Evolutionary conservation across 2,888 invertebrate species (phyloP).

Genomic region (Eucera pruinosa): DNA sequence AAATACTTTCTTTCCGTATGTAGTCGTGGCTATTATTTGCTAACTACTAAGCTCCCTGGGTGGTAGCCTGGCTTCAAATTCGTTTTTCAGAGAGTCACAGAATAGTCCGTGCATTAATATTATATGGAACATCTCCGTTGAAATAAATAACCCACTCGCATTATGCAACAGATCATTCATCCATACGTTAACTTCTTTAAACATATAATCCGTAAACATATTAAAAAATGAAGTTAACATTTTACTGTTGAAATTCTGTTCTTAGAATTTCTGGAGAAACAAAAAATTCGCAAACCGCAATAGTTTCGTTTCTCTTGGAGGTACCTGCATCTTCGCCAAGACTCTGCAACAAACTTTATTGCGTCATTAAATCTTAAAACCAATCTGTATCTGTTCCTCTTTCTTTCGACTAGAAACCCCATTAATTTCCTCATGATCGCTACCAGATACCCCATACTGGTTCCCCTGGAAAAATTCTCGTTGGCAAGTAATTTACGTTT

Average conservation of each 20-base stretch:
- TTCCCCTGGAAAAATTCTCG: conserved; percentile 29
- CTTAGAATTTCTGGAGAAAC: background rate
- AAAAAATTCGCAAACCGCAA: background rate
- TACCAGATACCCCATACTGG: conserved; percentile 6
- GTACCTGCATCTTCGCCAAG: background rate
- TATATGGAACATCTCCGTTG: background rate
- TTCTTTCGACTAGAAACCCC: conserved; percentile 4
- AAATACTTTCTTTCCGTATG: background rate
- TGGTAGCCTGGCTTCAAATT: background rate
- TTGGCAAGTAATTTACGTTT: conserved; percentile 40
- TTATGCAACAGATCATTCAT: no score
- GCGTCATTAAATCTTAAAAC: background rate
- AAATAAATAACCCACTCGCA: background rate
- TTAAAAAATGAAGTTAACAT: no score
- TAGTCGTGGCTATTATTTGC: background rate
- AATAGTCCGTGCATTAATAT: background rate
- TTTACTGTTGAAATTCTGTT: background rate
- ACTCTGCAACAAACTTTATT: background rate
- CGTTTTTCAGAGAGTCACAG: background rate
- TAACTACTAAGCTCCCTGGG: background rate
- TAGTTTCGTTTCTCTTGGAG: background rate
- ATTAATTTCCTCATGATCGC: conserved; percentile 32
- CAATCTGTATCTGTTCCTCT: conserved; percentile 7
- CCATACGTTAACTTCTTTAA: no score
- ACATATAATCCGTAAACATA: no score